Base-by-base conservation (phyloP, 2,113 vertebrate genomes). In the Paratilapia polleni region DNA sequence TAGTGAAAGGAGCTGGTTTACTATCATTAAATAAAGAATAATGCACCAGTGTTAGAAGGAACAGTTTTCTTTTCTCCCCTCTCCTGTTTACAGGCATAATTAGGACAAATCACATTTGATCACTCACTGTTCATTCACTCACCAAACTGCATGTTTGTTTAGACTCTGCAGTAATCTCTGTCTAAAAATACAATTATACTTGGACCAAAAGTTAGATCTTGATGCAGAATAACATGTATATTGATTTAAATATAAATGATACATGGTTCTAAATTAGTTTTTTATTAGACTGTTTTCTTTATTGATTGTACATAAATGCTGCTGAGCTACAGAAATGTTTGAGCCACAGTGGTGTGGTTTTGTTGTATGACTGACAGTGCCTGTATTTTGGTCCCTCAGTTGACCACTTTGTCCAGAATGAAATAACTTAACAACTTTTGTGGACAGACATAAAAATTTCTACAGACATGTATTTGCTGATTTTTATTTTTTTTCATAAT, bases 91-190 rank as follows among this genome's bases (percentile, higher is more conserved):
- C 24, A 70, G 41, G 22, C 8, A 9, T 7, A n/a, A 54, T 62
- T 43, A 59, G 58, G 43, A 47, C 0, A 3, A 0, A 49, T 77
- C 0, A 7, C 49, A 17, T 61, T 52, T 81, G 26, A 7, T 22
- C 1, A 1, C 56, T 47, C 0, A 2, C 26, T 47, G 34, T 19
- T 49, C 0, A 14, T 68, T 59, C 0, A 1, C 5, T 22, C 3
- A 14, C 36, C 19, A 22, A 62, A 31, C 36, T 41, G 12, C 2
- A 7, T 14, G 49, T n/a, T 26, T 68, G 31, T 59, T 82, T 10
- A 28, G 15, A 1, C 24, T 9, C 41, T 2, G 0, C 41, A 49
- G 12, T 1, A 5, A 59, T 43, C 31, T 24, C 22, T 1, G 8
- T 38, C 22, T 80, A 28, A 60, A 34, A 81, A 3, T 59, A 8